Base-by-base conservation (phyloP, 2,797 vertebrate genomes). In the Scleropages formosus region DNA sequence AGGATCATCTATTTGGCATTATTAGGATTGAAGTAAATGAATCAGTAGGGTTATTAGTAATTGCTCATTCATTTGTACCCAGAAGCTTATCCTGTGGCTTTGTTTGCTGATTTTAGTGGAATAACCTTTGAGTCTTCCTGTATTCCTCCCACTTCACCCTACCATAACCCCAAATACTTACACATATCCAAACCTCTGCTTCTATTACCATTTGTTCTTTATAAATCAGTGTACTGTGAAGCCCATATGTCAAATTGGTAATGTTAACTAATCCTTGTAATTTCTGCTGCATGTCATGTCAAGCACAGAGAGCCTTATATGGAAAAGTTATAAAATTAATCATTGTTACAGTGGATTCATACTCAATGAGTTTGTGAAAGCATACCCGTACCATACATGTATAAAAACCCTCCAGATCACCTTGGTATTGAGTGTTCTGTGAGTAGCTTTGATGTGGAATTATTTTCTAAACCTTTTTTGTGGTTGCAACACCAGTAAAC, bases 11-110 rank as follows among this genome's bases (percentile, higher is more conserved):
- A 12, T 18, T 18, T 7, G 59, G 20, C 65, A 22, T 73, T 53
- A 49, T 61, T 61, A 73, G 64, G 53, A 39, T 69, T 8, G 56
- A 53, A 65, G 27, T 69, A 31, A 63, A 8, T 10, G 4, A 16
- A 74, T 77, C 49, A 62, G 39, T 70, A 75, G 75, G 58, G 47
- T 83, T 15, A 3, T 64, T 62, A 62, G 39, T 49, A 67, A 53
- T 63, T 71, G 47, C 8, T 59, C 10, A 24, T 8, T 24, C 26
- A 31, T 79, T n/a, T 61, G 22, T 70, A 75, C 75, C 72, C 24
- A 69, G 16, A 8, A 20, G 53, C 12, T n/a, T 39, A 2, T 39
- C 6, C 39, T 39, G 39, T 39, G 31, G 31, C 31, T 39, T 39
- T 6, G 12, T 56, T 53, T 24, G 53, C 4, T 56, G 22, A 18